A percentile compares a stretch with the other conserved stretches of the same genome.
Conservation (phyloP, 2,113 vertebrate genomes). For the Bambusicola thoracicus region DNA sequence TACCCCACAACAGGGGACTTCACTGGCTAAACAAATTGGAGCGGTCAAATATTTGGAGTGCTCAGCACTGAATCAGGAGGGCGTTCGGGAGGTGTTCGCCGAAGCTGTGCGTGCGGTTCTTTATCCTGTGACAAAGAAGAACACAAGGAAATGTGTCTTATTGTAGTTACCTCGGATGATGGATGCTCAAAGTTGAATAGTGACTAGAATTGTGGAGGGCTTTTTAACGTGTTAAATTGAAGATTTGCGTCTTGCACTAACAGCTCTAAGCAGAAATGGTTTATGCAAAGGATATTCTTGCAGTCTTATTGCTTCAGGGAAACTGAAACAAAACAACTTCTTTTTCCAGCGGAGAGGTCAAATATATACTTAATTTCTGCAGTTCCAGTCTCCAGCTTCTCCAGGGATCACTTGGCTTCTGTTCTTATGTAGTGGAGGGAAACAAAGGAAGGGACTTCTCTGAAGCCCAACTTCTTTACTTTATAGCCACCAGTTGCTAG, state of each 20-base stretch:
- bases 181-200: neutral
- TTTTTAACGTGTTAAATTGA: slow-evolving; percentile 47
- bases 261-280: slow-evolving; percentile 63
- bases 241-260: slow-evolving; percentile 74
- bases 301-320: slow-evolving; percentile 63
- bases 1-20: slow-evolving; percentile 89
- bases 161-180: slow-evolving; percentile 78
- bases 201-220: slow-evolving; percentile 24
- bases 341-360: slow-evolving; percentile 30
- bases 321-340: neutral
- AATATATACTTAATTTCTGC: slow-evolving; percentile 3
- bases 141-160: slow-evolving; percentile 87
- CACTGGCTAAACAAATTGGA: slow-evolving; percentile 90
- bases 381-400: slow-evolving; percentile 38
- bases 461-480: slow-evolving; percentile 23
- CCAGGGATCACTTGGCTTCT: slow-evolving; percentile 25
- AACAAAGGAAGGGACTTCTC: neutral
- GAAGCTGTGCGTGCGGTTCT: slow-evolving; percentile 92
- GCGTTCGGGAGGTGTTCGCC: slow-evolving; percentile 89
- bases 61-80: slow-evolving; percentile 90
- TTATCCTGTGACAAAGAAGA: slow-evolving; percentile 91
- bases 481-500: slow-evolving; percentile 9
- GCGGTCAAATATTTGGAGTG: slow-evolving; percentile 95
- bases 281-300: slow-evolving; percentile 46
- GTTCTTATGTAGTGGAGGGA: neutral